Conservation (phyloP, 2,888 invertebrate genomes). For the Tyria jacobaeae region DNA sequence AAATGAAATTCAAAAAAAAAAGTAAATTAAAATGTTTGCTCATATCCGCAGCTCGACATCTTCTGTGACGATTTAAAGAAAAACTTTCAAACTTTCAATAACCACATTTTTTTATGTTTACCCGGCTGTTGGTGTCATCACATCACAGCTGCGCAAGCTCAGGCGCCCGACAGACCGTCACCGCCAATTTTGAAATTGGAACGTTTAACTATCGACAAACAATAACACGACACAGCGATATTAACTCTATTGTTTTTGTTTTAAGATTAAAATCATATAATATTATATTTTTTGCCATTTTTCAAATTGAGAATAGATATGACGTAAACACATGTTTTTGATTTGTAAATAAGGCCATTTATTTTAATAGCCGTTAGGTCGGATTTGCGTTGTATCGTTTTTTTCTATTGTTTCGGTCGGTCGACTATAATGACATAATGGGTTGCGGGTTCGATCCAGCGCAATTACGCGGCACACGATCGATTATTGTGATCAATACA, state of each 20-base stretch:
- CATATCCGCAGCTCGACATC: no score
- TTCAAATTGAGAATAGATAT: conserved; percentile 37
- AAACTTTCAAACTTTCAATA: no score
- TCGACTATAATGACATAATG: conserved; percentile 85
- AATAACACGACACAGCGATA: conserved; percentile 48
- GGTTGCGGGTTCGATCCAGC: conserved; percentile 81
- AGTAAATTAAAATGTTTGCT: no score
- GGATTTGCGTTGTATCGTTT: conserved; percentile 32
- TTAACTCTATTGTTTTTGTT: conserved; percentile 53
- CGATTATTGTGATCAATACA: conserved; percentile 86
- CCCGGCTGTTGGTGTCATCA: conserved; percentile 54
- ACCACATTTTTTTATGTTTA: no score
- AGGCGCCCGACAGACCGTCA: conserved; percentile 69
- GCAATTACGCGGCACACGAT: conserved; percentile 86
- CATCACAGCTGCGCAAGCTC: conserved; percentile 67
- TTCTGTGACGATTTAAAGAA: no score
- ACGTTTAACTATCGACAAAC: conserved; percentile 56
- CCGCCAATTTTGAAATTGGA: conserved; percentile 71
- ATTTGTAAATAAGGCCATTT: conserved; percentile 30
- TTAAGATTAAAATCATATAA: conserved; percentile 50
- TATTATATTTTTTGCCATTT: conserved; percentile 43
- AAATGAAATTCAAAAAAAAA: no score
- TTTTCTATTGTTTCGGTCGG: conserved; percentile 80
- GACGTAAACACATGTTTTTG: conserved; percentile 41
- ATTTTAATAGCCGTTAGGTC: conserved; percentile 30